Percentiles rank a stretch among this genome's conserved stretches.
Conservation (phyloP, 2,797 vertebrate species). For the Onychomys arenicola region DNA sequence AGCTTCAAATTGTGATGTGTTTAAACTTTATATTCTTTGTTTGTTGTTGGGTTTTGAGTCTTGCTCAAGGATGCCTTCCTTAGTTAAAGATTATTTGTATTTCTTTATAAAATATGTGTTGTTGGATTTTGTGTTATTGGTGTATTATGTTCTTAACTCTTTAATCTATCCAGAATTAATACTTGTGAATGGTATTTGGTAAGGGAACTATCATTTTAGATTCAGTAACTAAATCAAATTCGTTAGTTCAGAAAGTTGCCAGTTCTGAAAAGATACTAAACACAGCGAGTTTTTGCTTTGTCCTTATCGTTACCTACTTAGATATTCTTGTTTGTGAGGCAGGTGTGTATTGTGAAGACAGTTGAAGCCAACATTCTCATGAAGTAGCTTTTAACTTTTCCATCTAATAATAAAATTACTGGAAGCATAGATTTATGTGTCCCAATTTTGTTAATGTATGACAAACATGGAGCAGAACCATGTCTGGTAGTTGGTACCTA, state of each 20-base stretch:
- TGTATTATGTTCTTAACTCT: background rate
- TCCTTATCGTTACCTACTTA: background rate
- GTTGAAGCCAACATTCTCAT: background rate
- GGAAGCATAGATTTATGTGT: background rate
- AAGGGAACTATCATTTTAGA: background rate
- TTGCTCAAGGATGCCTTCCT: background rate
- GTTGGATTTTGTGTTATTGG: background rate
- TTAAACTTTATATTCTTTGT: background rate
- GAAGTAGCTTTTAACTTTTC: background rate
- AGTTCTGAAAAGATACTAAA: background rate
- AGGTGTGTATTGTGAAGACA: background rate
- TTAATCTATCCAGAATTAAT: background rate
- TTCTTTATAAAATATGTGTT: background rate
- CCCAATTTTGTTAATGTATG: background rate
- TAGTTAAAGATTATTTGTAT: background rate
- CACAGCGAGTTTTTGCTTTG: background rate
- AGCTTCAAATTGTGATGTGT: background rate
- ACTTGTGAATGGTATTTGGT: background rate
- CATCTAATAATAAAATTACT: background rate
- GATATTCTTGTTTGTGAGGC: background rate
- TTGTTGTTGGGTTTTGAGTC: background rate
- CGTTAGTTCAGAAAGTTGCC: background rate
- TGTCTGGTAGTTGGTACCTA: background rate
- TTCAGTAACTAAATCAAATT: background rate
- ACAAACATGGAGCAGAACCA: slow-evolving; percentile 34